These are phyloP conservation scores for Pseudococcus longispinus DNA, from an alignment of 2,888 invertebrate species.

Conservation along the genomic window DNA sequence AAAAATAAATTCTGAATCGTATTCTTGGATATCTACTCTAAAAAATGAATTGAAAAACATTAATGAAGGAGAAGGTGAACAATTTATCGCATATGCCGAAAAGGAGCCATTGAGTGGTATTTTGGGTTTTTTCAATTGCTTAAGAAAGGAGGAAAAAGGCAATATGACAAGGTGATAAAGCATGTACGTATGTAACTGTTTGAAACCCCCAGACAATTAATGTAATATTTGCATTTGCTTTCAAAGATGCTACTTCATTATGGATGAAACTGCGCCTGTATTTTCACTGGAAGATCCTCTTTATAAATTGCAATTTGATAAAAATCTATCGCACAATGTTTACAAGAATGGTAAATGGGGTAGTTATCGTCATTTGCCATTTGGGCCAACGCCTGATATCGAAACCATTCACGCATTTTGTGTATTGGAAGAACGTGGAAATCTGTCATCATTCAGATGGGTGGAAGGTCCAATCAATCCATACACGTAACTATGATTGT, in stretches of 20 bases:
- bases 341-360: conserved; percentile 74
- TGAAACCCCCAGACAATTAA: too few species aligned
- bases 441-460: conserved; percentile 75
- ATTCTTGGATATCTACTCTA: conserved; percentile 67
- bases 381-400: conserved; percentile 66
- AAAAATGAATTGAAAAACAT: conserved; percentile 61
- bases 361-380: conserved; percentile 79
- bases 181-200: conserved; percentile 58
- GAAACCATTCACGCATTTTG: conserved; percentile 75
- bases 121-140: conserved; percentile 84
- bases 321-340: conserved; percentile 82
- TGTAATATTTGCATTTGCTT: too few species aligned
- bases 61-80: conserved; percentile 64
- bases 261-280: conserved; percentile 67
- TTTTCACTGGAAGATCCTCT: conserved; percentile 72
- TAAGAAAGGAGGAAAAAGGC: conserved; percentile 72
- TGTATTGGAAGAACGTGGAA: conserved; percentile 80
- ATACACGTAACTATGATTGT: background rate
- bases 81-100: conserved; percentile 72
- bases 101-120: conserved; percentile 78
- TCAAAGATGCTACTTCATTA: conserved; percentile 68
- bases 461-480: background rate
- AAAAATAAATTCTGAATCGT: conserved; percentile 62
- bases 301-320: conserved; percentile 72
- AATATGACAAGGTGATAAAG: conserved; percentile 69